Base-by-base conservation (phyloP, 2,888 invertebrate genomes). In the Melieria picta region DNA sequence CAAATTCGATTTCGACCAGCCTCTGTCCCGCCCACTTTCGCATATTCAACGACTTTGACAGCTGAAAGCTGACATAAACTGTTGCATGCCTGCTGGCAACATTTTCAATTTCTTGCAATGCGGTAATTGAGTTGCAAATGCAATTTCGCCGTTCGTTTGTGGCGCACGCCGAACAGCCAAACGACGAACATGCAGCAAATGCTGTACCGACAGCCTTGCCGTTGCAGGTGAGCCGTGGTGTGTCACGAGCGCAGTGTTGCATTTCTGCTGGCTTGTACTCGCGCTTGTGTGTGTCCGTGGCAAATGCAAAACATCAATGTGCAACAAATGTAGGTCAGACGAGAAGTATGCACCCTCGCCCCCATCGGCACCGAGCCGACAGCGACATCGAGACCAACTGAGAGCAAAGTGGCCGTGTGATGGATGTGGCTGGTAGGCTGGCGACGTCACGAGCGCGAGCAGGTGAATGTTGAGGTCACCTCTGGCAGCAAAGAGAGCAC, bases 91-190 rank as follows among this genome's bases (percentile, higher is more conserved):
- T 65, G 10, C 43, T 46, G 62, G 72, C 66, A 65, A 66, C 43
- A 72, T 77, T 52, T 69, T 70, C 43, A 62, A 72, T 71, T 72
- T 57, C 57, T 43, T 30, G 52, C 57, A 64, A 16, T 43, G 71
- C 71, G 73, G 76, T 79, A 80, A 80, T 80, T 81, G 75, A 80
- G 79, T 79, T 81, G 76, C 73, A 76, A 72, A 74, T 73, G 70
- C 74, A 75, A 80, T 77, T 79, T 77, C 73, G 65, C 46, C 30
- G 42, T 52, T 30, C 30, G 30, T 30, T 30, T 30, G 30, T 30
- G 30, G 30, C 30, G 30, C 30, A 30, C 2, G 30, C 30, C 45
- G 45, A 68, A 48, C 47, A 45, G 47, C 60, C 43, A 16, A n/a
- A 52, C 52, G 11, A 65, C 55, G n/a, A 5, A n/a, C 42, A 11